phyloP scores from a whole-genome alignment of 2,888 invertebrate species.

The Epiblema foenella region DNA sequence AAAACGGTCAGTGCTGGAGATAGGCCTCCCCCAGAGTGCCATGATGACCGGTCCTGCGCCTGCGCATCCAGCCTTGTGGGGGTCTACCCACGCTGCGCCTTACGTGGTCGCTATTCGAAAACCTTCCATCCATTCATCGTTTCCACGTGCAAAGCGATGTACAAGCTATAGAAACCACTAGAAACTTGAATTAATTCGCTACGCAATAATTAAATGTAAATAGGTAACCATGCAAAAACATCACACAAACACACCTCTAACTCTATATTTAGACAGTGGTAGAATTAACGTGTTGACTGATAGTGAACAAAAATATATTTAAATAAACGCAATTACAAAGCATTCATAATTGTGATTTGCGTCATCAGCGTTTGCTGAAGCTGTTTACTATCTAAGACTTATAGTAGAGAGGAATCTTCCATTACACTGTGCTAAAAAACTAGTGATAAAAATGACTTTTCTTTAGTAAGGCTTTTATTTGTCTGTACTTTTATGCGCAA shows the following conservation, averaged over 20 bases:
- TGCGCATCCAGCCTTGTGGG: too few relatives aligned
- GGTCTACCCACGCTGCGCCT: too few relatives aligned
- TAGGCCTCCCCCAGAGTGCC: too few relatives aligned
- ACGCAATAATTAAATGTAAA: background rate
- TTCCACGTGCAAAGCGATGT: too few relatives aligned
- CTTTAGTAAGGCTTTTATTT: too few relatives aligned
- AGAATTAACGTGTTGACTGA: conserved; percentile 8
- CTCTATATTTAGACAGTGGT: background rate
- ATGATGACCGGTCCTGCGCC: too few relatives aligned
- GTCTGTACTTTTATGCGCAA: too few relatives aligned
- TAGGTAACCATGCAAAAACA: background rate
- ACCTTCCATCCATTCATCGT: too few relatives aligned
- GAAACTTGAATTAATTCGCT: background rate
- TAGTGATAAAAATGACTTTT: background rate
- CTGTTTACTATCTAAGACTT: conserved; percentile 6
- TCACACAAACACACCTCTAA: background rate
- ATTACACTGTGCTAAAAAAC: background rate
- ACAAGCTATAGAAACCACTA: background rate
- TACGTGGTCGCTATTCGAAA: too few relatives aligned
- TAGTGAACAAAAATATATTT: conserved; percentile 11
- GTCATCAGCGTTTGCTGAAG: conserved; percentile 29
- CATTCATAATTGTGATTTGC: conserved; percentile 20
- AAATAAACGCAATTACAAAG: background rate
- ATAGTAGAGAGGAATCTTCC: conserved; percentile 21
- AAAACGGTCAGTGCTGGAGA: too few relatives aligned